Base-by-base conservation (phyloP, 2,888 invertebrate species). In the Miltochrista miniata region DNA sequence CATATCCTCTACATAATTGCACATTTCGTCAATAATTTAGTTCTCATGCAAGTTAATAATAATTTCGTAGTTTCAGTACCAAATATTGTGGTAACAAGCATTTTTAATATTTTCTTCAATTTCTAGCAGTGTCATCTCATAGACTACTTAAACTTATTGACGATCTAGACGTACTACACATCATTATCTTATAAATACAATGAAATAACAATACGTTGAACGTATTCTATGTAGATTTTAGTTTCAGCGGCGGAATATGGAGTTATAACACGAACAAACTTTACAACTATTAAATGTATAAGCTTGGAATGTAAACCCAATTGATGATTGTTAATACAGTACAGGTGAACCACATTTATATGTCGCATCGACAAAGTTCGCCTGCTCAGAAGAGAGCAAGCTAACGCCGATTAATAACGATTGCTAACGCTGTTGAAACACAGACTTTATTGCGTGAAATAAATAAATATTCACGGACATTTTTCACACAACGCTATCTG, bases 1-100 rank as follows among this genome's bases (percentile, higher is more conserved):
- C 69, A 65, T 76, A 74, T 64, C 64, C 61, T 59, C 81, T 85
- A 85, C 68, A 73, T 84, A 83, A 85, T 85, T 85, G 85, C 83
- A 83, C 80, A 74, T 74, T 73, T 56, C 59, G 57, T 64, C 58
- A 56, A 54, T 24, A 24, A 24, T 24, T 24, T 24, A 24, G 18
- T 24, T 24, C 18, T 4, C 18, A 24, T 5, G 18, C 18, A 24
- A n/a, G 2, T 24, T 24, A 24, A 24, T 24, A 24, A 4, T 24
- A 24, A 24, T 24, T 24, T 24, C 5, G 18, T 24, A 24, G 18
- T 4, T 24, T 24, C 5, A 2, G 18, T 24, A 45, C 48, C 10
- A 14, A 13, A 45, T 1, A 15, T 36, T 5, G 11, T 37, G 50
- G 42, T 37, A 48, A 31, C 47, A 41, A 30, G 48, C 24, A 38